Conservation (phyloP, 92 coral and sea anemone species). For the Desmophyllum pertusum region DNA sequence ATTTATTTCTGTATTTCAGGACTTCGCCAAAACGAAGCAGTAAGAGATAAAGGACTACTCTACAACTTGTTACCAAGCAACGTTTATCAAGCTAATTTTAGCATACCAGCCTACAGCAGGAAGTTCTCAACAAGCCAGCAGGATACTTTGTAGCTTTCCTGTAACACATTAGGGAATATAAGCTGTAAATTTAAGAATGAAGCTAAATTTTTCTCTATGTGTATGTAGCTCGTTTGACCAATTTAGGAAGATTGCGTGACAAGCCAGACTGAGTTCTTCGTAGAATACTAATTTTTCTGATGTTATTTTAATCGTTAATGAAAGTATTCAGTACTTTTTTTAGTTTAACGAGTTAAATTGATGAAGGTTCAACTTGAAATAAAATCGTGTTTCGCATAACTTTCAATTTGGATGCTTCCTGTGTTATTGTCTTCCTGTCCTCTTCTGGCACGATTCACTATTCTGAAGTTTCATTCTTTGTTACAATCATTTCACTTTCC, state of each 20-base stretch:
- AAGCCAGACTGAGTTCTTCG: background rate
- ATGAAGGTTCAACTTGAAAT: slow-evolving; percentile 2
- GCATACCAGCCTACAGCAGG: background rate
- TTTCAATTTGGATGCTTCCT: background rate
- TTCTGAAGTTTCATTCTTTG: background rate
- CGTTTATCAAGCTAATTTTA: background rate
- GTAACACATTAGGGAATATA: background rate
- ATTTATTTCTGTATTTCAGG: background rate
- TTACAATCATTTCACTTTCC: background rate
- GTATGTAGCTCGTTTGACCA: too few relatives aligned
- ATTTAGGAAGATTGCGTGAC: background rate
- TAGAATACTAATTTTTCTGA: background rate
- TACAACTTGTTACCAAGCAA: background rate
- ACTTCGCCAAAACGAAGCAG: background rate
- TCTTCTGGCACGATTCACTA: background rate
- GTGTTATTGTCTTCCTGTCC: background rate
- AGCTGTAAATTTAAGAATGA: too few relatives aligned
- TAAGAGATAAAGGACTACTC: background rate
- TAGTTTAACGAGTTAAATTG: background rate
- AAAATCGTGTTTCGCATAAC: slow-evolving; percentile 10
- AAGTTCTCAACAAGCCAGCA: background rate
- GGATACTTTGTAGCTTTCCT: background rate
- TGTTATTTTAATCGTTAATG: background rate
- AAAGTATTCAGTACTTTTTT: background rate
- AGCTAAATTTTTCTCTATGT: background rate